Evolutionary conservation across 2,113 vertebrate genomes (phyloP), one percentile per base, ranked within the genome.

Genomic region (Lepus americanus): DNA sequence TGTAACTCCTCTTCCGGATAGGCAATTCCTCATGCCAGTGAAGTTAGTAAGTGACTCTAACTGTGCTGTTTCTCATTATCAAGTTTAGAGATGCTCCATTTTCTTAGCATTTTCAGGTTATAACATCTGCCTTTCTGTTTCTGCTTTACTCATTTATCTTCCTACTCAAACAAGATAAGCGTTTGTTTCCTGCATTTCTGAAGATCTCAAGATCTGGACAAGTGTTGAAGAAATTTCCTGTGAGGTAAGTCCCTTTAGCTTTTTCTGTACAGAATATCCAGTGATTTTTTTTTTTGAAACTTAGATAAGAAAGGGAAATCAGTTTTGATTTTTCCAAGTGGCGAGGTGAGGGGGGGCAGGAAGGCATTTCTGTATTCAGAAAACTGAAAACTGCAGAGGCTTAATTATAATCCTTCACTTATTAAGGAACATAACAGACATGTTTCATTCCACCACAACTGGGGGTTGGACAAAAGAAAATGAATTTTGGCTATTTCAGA

Each of bases 21-120:
- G 1, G 17, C 22, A 17, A 3, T 0, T n/a, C 5, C 19, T 14
- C 2, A 5, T 0, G 14, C 19, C n/a, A 27, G 14, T 39, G 27
- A 90, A 86, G 67, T 63, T 33, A 55, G 9, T 25, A 70, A 53
- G 27, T 13, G 27, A 33, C 39, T 55, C 17, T 33, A 22, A 23
- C 7, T 31, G 9, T 3, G 12, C 29, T 29, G 7, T 31, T 76
- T 49, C 19, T 13, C 22, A 1, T 23, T 13, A 6, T 66, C 14
- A 16, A 44, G 17, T 79, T 70, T 63, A 7, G 2, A 16, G 64
- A 53, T 3, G 31, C 2, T 69, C n/a, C 16, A 6, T 22, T 73
- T 76, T 17, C 23, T 55, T 25, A 9, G 49, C 59, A 16, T 31
- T 64, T 73, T 14, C 27, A 64, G n/a, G 53, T 22, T 78, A 8